Percentiles rank a stretch among this genome's conserved stretches.
Evolutionary conservation across 2,888 invertebrate genomes (phyloP).

Genomic region (Microctonus hyperodae): DNA sequence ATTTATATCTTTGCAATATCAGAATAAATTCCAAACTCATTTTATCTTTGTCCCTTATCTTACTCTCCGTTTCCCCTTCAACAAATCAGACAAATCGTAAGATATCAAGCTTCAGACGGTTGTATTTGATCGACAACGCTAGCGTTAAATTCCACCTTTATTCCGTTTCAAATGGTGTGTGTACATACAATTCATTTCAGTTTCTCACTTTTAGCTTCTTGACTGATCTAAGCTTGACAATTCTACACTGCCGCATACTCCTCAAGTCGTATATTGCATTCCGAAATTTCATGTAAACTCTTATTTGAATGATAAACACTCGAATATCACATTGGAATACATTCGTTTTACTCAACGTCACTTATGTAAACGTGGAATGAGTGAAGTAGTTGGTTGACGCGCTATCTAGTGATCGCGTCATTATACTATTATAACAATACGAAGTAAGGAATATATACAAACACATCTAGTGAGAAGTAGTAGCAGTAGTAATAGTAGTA

Average conservation of each 20-base stretch:
- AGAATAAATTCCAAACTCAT: not conserved
- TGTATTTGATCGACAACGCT: constrained; percentile 7
- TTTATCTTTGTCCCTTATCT: not conserved
- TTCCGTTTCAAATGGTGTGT: not conserved
- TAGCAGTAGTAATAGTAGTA: constrained; percentile 11
- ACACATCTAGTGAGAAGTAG: constrained; percentile 5
- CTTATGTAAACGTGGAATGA: constrained; percentile 9
- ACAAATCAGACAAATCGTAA: not conserved
- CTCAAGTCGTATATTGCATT: constrained; percentile 1
- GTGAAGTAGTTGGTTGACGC: not conserved
- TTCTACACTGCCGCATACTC: not conserved
- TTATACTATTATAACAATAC: constrained; percentile 10
- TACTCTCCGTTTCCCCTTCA: not conserved
- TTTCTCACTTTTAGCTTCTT: not conserved
- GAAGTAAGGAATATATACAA: constrained; percentile 1
- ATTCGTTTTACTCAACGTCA: constrained; percentile 20
- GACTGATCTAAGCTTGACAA: constrained; percentile 1
- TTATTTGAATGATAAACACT: constrained; percentile 14
- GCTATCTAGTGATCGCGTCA: constrained; percentile 20
- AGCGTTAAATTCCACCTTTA: constrained; percentile 2
- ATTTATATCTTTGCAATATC: not conserved
- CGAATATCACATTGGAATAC: constrained; percentile 10
- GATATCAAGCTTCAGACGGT: not conserved
- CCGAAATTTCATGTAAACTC: not conserved
- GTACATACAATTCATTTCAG: not conserved